Percentiles rank a stretch among this genome's conserved stretches.
phyloP scores from a whole-genome alignment of 1,140 invertebrate species.

The Halictus rubicundus region DNA sequence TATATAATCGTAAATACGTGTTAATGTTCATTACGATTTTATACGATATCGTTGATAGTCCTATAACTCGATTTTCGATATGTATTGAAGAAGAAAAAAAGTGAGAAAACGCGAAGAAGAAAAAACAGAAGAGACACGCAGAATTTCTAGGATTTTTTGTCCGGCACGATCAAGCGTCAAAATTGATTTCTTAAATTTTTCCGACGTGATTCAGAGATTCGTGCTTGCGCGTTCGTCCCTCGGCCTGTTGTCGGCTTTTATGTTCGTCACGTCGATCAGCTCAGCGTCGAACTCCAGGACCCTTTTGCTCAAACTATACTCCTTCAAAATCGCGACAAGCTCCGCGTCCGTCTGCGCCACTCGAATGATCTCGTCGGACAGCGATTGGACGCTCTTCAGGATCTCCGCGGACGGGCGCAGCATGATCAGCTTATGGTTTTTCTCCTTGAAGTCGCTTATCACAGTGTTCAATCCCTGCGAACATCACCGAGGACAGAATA shows the following conservation, averaged over 20 bases:
- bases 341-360: conserved; percentile 55
- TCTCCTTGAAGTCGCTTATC: conserved; percentile 63
- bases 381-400: conserved; percentile 60
- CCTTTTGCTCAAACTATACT: conserved; percentile 17
- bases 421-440: conserved; percentile 60
- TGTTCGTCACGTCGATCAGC: conserved; percentile 27
- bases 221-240: conserved; percentile 48
- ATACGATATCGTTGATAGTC: conserved; percentile 41
- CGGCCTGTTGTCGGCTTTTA: neutral
- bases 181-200: neutral
- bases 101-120: neutral
- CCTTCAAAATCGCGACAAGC: conserved; percentile 51
- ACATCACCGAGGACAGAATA: neutral
- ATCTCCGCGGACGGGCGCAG: conserved; percentile 59
- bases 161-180: neutral
- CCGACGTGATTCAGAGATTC: conserved; percentile 33
- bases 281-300: conserved; percentile 10
- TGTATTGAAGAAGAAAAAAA: conserved; percentile 19
- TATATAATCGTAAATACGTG: conserved; percentile 36
- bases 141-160: conserved; percentile 12
- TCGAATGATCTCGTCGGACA: conserved; percentile 53
- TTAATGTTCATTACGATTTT: conserved; percentile 47
- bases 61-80: conserved; percentile 27
- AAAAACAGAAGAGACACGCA: neutral
- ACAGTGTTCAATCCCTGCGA: conserved; percentile 66